Evolutionary conservation across 2,113 vertebrate genomes (phyloP), one percentile per base, ranked within the genome.

Genomic region (Sinocyclocheilus anshuiensis): DNA sequence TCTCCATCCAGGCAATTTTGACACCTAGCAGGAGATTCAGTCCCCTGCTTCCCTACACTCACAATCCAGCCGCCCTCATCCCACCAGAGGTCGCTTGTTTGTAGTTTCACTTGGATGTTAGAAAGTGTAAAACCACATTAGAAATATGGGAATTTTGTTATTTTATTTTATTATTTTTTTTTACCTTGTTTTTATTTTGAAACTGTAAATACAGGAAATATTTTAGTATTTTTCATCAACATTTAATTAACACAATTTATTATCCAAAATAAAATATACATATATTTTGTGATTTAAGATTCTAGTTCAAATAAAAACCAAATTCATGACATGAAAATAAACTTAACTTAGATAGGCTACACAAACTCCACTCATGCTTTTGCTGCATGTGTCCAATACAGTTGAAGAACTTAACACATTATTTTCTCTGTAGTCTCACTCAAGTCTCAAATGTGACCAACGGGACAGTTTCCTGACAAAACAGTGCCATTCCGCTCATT

Each of bases 1-100:
- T 22, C 95, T 96, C 96, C 95, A 95, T 96, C 95, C 95, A 96
- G 95, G 96, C 95, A 96, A 95, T 96, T 97, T 96, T 96, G 94
- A 96, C 96, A 96, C 95, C 95, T 96, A 94, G 29, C 33, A 8
- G 18, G 77, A 93, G 95, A 95, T 96, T 96, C 95, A 95, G 95
- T 94, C 95, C 96, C 95, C 96, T 96, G 95, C 94, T 95, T 45
- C 76, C 96, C 95, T 92, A 92, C 94, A 94, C 93, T 95, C 94
- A 93, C 93, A 93, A 92, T 94, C 91, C 92, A 86, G 93, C 94
- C 93, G 91, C 93, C 89, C 24, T 55, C 71, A 33, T 91, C 91
- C 42, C 10, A 45, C 42, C 77, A 39, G 76, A 77, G 48, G 29
- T 33, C 33, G 20, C 57, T 79, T 39, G 48, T 79, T n/a, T 39